phyloP scores from a whole-genome alignment of 2,888 invertebrate genomes.

The Sepioteuthis lessoniana region DNA sequence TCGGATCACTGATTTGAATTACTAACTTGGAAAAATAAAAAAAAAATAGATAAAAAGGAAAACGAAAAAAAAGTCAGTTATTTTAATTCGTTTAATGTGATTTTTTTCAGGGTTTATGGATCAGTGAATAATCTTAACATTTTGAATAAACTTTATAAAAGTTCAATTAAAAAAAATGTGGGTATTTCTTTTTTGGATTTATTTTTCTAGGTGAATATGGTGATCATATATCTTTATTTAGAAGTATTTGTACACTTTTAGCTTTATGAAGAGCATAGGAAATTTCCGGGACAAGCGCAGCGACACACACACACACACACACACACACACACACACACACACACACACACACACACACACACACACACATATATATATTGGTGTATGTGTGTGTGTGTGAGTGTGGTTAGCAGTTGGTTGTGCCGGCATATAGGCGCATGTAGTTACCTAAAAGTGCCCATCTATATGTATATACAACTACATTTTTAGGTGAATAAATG shows the following conservation, averaged over 20 bases:
- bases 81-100: background rate
- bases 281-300: background rate
- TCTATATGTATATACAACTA: background rate
- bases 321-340: background rate
- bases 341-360: background rate
- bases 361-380: background rate
- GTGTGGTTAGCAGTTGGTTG: too few relatives aligned
- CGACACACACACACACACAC: background rate
- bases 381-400: background rate
- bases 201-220: background rate
- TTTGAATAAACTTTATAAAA: background rate
- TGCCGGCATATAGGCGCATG: too few relatives aligned
- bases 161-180: background rate
- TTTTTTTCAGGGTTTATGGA: background rate
- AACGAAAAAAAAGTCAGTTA: too few relatives aligned
- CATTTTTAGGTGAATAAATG: background rate
- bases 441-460: background rate
- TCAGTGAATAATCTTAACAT: background rate
- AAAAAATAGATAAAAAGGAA: background rate
- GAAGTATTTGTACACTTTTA: background rate
- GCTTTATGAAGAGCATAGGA: background rate
- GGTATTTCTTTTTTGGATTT: background rate
- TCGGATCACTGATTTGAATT: background rate
- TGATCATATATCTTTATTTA: background rate
- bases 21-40: background rate